Evolutionary conservation across 2,888 invertebrate genomes (phyloP).

Genomic region (Falcaria lacertinaria): DNA sequence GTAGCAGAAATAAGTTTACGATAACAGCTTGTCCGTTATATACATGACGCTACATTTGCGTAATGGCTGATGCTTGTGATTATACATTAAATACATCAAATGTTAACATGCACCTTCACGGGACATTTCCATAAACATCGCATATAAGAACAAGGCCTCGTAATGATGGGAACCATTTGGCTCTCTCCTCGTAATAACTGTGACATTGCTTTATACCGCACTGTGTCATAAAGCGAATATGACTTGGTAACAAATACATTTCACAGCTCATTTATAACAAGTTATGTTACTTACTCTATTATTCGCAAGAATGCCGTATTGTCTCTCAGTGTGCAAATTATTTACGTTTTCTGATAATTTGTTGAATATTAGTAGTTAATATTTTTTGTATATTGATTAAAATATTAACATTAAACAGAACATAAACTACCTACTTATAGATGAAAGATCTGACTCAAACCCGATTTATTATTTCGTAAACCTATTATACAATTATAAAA

Average conservation of each 20-base stretch:
- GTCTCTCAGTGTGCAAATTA: no score
- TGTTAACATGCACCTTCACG: slow-evolving; percentile 19
- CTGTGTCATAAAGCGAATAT: slow-evolving; percentile 2
- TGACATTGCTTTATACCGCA: background rate
- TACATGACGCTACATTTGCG: slow-evolving; percentile 9
- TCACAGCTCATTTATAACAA: background rate
- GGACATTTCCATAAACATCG: slow-evolving; percentile 44
- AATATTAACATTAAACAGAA: no score
- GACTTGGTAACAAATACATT: slow-evolving; percentile 1
- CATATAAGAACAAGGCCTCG: slow-evolving; percentile 33
- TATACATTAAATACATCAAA: slow-evolving; percentile 27
- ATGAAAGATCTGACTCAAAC: no score
- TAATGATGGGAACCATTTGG: slow-evolving; percentile 36
- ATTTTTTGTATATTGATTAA: no score
- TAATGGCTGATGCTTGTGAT: slow-evolving; percentile 16
- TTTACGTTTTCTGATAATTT: no score
- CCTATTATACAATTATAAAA: no score
- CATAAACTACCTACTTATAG: no score
- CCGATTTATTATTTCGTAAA: no score
- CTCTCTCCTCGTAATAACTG: slow-evolving; percentile 15
- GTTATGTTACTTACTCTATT: background rate
- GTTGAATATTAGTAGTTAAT: no score
- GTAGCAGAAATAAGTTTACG: slow-evolving; percentile 5
- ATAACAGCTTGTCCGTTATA: slow-evolving; percentile 7
- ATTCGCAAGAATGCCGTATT: background rate